phyloP scores from a whole-genome alignment of 2,113 vertebrate species.

The Orthonyx spaldingii region DNA sequence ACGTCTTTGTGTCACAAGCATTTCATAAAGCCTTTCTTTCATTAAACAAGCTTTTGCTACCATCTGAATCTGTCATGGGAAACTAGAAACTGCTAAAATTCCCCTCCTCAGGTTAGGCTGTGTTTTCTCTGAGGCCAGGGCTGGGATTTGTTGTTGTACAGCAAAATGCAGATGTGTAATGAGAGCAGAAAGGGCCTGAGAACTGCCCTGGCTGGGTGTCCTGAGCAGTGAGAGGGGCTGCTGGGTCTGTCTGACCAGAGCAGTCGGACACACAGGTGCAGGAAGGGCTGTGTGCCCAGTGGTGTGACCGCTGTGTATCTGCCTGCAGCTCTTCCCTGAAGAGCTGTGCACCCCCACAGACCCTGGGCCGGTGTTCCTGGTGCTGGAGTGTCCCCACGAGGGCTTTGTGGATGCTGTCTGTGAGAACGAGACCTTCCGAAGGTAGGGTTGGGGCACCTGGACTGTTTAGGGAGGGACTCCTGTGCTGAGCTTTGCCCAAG shows the following conservation, averaged over 20 bases:
- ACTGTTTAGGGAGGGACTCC: background rate
- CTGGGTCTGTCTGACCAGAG: accelerated
- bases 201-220: background rate
- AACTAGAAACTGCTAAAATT: background rate
- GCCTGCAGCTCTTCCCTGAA: conserved; percentile 82
- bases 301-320: background rate
- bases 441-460: conserved; percentile 25
- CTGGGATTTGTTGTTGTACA: background rate
- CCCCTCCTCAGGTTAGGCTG: background rate
- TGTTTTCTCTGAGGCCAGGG: background rate
- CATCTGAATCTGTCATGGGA: background rate
- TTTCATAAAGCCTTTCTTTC: background rate
- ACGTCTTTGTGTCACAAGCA: background rate
- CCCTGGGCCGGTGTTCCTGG: conserved; percentile 81
- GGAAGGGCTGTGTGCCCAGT: background rate
- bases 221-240: background rate
- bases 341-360: conserved; percentile 87
- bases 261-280: accelerated
- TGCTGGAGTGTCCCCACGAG: conserved; percentile 88
- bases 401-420: conserved; percentile 83
- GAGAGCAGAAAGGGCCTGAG: background rate
- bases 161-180: background rate
- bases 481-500: background rate
- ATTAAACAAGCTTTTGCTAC: background rate
- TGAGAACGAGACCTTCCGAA: conserved; percentile 62